Conservation (phyloP, 2,797 vertebrate genomes). For the Anolis apletophallus region DNA sequence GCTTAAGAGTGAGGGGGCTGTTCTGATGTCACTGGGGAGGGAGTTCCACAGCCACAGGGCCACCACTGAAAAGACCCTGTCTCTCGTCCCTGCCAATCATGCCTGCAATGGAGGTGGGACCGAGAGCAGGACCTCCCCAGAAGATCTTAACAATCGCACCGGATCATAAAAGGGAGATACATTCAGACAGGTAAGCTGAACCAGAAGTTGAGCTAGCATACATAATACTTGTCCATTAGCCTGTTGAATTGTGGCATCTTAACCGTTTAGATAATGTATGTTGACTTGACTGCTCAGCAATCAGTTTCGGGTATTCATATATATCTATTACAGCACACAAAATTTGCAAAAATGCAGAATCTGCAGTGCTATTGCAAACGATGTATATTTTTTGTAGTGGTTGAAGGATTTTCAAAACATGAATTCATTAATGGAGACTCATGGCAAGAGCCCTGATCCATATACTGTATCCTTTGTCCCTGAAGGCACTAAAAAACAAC, state of each 20-base stretch:
- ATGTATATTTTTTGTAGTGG: constrained; percentile 3
- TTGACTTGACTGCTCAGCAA: neutral
- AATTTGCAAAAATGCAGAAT: neutral
- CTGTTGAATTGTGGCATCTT: neutral
- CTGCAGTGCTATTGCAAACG: constrained; percentile 6
- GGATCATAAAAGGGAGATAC: no score
- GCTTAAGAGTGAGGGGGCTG: no score
- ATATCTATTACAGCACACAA: neutral
- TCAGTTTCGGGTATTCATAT: constrained; percentile 10
- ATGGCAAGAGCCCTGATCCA: constrained; percentile 4
- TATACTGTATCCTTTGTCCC: neutral
- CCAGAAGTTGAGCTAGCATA: neutral
- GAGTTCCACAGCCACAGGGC: no score
- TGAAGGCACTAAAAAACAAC: constrained; percentile 14
- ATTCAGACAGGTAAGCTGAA: no score
- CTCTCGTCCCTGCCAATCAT: no score
- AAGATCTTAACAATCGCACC: no score
- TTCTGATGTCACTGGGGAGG: no score
- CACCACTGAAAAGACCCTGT: no score
- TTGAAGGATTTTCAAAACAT: constrained; percentile 1
- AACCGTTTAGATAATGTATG: constrained; percentile 4
- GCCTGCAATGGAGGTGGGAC: no score
- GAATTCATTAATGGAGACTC: constrained; percentile 10
- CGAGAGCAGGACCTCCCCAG: no score
- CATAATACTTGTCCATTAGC: neutral